Base-by-base conservation (phyloP, 2,113 vertebrate genomes). In the Elephantulus edwardii region DNA sequence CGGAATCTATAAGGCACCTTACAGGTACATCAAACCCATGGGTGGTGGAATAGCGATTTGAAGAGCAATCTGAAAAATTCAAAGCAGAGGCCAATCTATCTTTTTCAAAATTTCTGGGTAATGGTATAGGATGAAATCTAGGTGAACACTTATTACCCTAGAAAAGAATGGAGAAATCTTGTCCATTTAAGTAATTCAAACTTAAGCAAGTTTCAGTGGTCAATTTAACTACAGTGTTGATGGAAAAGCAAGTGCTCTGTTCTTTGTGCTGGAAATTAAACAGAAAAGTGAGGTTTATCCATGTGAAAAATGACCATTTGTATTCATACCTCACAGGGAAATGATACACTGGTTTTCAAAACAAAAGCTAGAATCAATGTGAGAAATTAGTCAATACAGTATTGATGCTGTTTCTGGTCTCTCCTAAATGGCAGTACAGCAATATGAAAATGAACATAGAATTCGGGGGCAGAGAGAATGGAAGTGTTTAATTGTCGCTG, bases 21-120 rank as follows among this genome's bases (percentile, higher is more conserved):
- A 1, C 5, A 6, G 64, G 50, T 17, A 2, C 3, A 0, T 16
- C 30, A 66, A 42, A 48, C 30, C 48, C 10, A 2, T 0, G 6
- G 30, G 2, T 48, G 3, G 24, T 20, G 10, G 2, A 14, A 35
- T 3, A 20, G 42, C 22, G 1, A 5, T 54, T 56, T 28, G 19
- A 17, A 33, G n/a, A 77, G 58, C 3, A 0, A 19, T 38, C 10
- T 10, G 24, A 22, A 50, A 72, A 19, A 58, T 12, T 33, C 26
- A 6, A 5, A 50, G 40, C 22, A 30, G 38, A 35, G 20, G 12
- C 48, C 86, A 71, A 22, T 6, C 80, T 75, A 26, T 4, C 22
- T 52, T 50, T 4, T 28, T 33, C 8, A 54, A 54, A 58, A 22
- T 12, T 40, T 81, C 89, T 84, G n/a, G 62, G 70, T 30, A 3